phyloP scores from a whole-genome alignment of 1,140 invertebrate genomes.

The Liolophura sinensis region DNA sequence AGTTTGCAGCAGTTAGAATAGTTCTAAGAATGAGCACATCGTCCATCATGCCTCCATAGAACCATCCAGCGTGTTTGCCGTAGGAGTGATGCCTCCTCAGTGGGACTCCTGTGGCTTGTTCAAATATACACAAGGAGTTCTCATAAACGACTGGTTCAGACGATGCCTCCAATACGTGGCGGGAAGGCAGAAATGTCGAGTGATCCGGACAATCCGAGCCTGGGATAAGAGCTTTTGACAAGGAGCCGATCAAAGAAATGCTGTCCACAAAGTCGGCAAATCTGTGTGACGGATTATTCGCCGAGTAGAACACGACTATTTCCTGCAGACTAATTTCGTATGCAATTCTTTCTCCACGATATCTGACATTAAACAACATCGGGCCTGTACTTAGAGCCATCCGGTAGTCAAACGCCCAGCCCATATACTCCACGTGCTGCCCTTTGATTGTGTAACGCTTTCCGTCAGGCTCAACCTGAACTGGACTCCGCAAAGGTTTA shows the following conservation, averaged over 20 bases:
- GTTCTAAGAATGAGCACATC: slow-evolving; percentile 43
- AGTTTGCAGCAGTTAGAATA: slow-evolving; percentile 45
- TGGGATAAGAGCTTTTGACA: slow-evolving; percentile 39
- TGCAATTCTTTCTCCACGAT: slow-evolving; percentile 30
- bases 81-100: slow-evolving; percentile 42
- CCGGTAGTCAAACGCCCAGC: slow-evolving; percentile 34
- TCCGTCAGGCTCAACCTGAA: slow-evolving; percentile 20
- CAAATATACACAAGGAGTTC: slow-evolving; percentile 52
- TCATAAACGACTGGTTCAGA: slow-evolving; percentile 23
- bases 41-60: slow-evolving; percentile 42
- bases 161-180: slow-evolving; percentile 34
- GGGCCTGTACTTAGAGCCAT: too few relatives aligned
- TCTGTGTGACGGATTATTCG: slow-evolving; percentile 35
- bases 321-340: slow-evolving; percentile 54
- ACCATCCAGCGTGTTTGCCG: slow-evolving; percentile 17
- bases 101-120: slow-evolving; percentile 40
- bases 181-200: slow-evolving; percentile 38
- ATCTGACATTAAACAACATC: slow-evolving; percentile 18
- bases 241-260: slow-evolving; percentile 41
- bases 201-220: slow-evolving; percentile 45
- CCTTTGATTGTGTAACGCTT: slow-evolving; percentile 20
- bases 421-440: slow-evolving; percentile 18
- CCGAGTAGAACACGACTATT: slow-evolving; percentile 43
- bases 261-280: slow-evolving; percentile 35
- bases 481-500: slow-evolving; percentile 7